Conservation (phyloP, 1,140 invertebrate genomes). For the Drosophila parvula region DNA sequence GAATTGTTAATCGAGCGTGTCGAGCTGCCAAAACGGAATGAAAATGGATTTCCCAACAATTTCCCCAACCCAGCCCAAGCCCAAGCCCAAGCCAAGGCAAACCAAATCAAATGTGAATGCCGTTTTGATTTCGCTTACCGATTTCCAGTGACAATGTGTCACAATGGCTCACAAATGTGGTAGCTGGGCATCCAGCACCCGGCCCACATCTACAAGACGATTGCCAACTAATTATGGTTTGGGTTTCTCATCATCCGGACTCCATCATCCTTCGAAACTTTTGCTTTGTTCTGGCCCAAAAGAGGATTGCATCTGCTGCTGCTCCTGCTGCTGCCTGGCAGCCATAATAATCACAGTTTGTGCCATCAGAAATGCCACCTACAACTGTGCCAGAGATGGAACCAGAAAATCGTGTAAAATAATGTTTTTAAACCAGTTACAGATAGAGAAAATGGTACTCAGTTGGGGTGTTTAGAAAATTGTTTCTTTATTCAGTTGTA, state of each 20-base stretch:
- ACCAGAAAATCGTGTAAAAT: not conserved
- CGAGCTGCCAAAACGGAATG: constrained; percentile 39
- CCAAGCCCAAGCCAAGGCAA: not conserved
- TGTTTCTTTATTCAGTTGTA: too few species aligned
- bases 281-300: constrained; percentile 8
- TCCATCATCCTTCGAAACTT: constrained; percentile 9
- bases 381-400: not conserved
- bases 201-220: constrained; percentile 9
- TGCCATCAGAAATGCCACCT: not conserved
- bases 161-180: not conserved
- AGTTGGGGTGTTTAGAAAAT: too few species aligned
- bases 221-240: constrained; percentile 26
- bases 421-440: not conserved
- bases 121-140: constrained; percentile 2
- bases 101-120: constrained; percentile 11
- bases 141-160: constrained; percentile 8
- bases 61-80: not conserved
- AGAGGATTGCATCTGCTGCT: constrained; percentile 18
- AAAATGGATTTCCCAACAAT: constrained; percentile 27
- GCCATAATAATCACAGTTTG: constrained; percentile 37
- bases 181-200: not conserved
- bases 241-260: constrained; percentile 6
- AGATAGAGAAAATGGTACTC: not conserved
- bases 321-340: constrained; percentile 27
- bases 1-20: constrained; percentile 52